Base-by-base conservation (phyloP, 2,888 invertebrate genomes). In the Meliscaeva auricollis region DNA sequence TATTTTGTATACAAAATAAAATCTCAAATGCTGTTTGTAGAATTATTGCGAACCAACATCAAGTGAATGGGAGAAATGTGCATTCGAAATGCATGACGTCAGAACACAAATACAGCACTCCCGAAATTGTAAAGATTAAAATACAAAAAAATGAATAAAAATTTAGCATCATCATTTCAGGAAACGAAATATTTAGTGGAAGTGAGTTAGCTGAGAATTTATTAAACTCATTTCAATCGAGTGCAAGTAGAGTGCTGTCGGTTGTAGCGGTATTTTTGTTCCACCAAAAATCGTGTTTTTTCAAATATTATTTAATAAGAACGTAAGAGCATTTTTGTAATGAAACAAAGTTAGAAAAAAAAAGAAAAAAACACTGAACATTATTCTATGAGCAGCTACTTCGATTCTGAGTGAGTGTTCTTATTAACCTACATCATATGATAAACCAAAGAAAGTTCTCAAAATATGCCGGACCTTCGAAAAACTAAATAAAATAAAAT, bases 391-490 rank as follows among this genome's bases (percentile, higher is more conserved):
- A 56, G 56, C 17, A 32, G 17, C 17, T 56, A 56, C 32, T 56
- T 56, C 9, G 56, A 56, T 56, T 56, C 56, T 56, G 56, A 56
- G 56, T 56, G 32, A 56, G 56, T 32, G 17, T 56, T 32, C 17
- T 30, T 3, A 32, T 32, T 17, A 1, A n/a, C 2, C 2, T 11
- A 30, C n/a, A 11, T 1, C 11, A 4, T 9, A n/a, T 15, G 9
- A 35, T 32, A 32, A 15, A 32, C 3, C 17, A 17, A 17, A 56
- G 17, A 32, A 2, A 30, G n/a, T n/a, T n/a, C n/a, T n/a, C n/a
- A n/a, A n/a, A n/a, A n/a, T n/a, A n/a, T n/a, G n/a, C n/a, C n/a
- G n/a, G n/a, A n/a, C n/a, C n/a, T n/a, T n/a, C n/a, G n/a, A n/a
- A n/a, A 52, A n/a, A 30, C 7, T 15, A 17, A 54, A 52, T 26